Evolutionary conservation across 1,140 invertebrate genomes (phyloP).

Genomic region (Drosophila arizonae): DNA sequence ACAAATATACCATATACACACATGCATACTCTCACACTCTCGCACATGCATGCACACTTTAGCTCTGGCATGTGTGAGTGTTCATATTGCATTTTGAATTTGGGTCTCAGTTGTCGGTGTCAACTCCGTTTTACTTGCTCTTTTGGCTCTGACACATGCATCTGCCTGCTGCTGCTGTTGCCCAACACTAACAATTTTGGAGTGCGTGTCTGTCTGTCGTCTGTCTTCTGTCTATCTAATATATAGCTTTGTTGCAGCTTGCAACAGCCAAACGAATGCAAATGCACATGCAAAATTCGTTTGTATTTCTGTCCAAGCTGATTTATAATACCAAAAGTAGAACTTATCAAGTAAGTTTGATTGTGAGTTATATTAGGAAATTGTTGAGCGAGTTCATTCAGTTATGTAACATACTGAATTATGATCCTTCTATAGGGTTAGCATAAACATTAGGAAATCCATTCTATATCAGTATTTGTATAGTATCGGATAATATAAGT

Average conservation of each 20-base stretch:
- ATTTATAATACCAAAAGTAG: slow-evolving; percentile 1
- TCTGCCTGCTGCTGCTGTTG: slow-evolving; percentile 1
- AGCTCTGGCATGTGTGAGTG: neutral
- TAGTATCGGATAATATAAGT: no score
- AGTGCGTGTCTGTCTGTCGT: slow-evolving; percentile 7
- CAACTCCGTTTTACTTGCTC: slow-evolving; percentile 33
- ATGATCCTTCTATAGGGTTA: no score
- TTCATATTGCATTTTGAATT: slow-evolving; percentile 10
- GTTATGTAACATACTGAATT: no score
- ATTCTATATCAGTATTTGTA: no score
- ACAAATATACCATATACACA: slow-evolving; percentile 26
- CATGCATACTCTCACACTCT: neutral
- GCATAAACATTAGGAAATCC: no score
- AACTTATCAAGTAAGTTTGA: neutral
- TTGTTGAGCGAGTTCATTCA: no score
- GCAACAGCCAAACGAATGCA: slow-evolving; percentile 2
- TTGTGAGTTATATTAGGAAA: no score
- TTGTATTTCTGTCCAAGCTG: neutral
- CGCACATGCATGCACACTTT: neutral
- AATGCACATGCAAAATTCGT: slow-evolving; percentile 27
- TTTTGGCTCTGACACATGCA: slow-evolving; percentile 17
- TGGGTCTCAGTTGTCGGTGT: slow-evolving; percentile 32
- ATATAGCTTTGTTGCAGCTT: slow-evolving; percentile 35
- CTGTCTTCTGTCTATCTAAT: slow-evolving; percentile 48
- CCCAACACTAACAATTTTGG: neutral